Conservation (phyloP, 2,797 vertebrate genomes). For the Harpagifer antarcticus region DNA sequence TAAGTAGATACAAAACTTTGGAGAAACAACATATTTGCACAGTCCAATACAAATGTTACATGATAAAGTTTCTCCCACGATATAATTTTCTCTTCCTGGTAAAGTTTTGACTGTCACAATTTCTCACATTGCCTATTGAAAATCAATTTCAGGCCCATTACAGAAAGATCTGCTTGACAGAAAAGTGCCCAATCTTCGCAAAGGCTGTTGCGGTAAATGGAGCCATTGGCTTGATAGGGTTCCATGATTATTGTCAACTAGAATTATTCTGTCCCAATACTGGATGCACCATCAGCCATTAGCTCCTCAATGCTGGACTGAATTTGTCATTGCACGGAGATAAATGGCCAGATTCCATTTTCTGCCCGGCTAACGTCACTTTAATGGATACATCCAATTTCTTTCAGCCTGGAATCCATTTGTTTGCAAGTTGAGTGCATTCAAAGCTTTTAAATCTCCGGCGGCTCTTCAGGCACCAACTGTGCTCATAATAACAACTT, state of each 20-base stretch:
- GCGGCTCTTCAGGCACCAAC: slow-evolving; percentile 61
- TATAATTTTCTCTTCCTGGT: slow-evolving; percentile 2
- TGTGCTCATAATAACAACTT: slow-evolving; percentile 72
- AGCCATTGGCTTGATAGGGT: slow-evolving; percentile 61
- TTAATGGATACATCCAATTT: slow-evolving; percentile 67
- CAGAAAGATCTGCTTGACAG: slow-evolving; percentile 36
- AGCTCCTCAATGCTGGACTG: slow-evolving; percentile 23
- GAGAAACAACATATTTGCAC: neutral
- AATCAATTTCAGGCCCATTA: slow-evolving; percentile 61
- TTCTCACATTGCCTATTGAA: slow-evolving; percentile 26
- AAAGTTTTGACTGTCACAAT: slow-evolving; percentile 32
- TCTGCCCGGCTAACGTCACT: slow-evolving; percentile 35
- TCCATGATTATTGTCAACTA: slow-evolving; percentile 64
- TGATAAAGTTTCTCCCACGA: neutral
- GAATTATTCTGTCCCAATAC: slow-evolving; percentile 47
- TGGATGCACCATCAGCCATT: slow-evolving; percentile 36
- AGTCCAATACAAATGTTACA: neutral
- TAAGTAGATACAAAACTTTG: neutral
- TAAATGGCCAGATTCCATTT: slow-evolving; percentile 58
- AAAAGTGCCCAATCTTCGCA: slow-evolving; percentile 67
- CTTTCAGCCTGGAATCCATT: slow-evolving; percentile 56
- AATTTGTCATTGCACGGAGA: slow-evolving; percentile 35
- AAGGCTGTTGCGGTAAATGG: slow-evolving; percentile 62
- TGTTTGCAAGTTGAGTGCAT: slow-evolving; percentile 68
- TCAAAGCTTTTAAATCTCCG: slow-evolving; percentile 64